A percentile compares a stretch with the other conserved stretches of the same genome.
Evolutionary conservation across 1,140 invertebrate genomes (phyloP).

Genomic region (Drosophila tani): DNA sequence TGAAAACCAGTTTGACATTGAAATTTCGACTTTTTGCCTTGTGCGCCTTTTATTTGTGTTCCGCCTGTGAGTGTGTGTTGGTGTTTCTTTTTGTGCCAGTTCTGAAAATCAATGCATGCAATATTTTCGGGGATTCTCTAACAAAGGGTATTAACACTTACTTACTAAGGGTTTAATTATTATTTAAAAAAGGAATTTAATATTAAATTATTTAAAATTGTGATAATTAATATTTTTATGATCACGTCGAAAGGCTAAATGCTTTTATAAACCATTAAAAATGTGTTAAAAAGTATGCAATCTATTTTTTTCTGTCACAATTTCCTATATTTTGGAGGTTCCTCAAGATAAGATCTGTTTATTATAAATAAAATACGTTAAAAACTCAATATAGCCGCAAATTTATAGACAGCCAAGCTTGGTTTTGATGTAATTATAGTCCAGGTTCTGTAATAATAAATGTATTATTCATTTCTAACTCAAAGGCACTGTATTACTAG

Average conservation of each 20-base stretch:
- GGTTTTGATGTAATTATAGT: not conserved
- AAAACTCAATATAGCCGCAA: not conserved
- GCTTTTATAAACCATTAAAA: too few relatives aligned
- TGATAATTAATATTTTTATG: too few relatives aligned
- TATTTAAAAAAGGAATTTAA: not conserved
- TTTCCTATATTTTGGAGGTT: not conserved
- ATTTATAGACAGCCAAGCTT: not conserved
- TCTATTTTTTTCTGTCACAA: not conserved
- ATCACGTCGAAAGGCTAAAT: too few relatives aligned
- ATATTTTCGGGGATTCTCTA: slow-evolving; percentile 27
- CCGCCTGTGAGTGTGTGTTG: slow-evolving; percentile 5
- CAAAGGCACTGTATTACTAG: not conserved
- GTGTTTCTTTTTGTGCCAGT: slow-evolving; percentile 31
- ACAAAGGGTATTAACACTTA: slow-evolving; percentile 9
- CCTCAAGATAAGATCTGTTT: too few relatives aligned
- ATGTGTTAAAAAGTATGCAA: not conserved
- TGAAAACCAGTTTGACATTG: slow-evolving; percentile 78
- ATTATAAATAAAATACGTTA: not conserved
- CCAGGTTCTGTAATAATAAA: not conserved
- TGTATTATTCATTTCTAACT: too few relatives aligned
- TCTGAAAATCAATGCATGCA: slow-evolving; percentile 62
- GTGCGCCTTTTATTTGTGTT: slow-evolving; percentile 10
- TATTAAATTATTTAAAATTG: not conserved
- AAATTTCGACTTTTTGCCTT: slow-evolving; percentile 55
- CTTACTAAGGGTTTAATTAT: not conserved